A percentile compares a stretch with the other conserved stretches of the same genome.
These are phyloP conservation scores for Pseudochirops corinnae DNA, from an alignment of 2,797 vertebrate genomes.

Conservation along the genomic window DNA sequence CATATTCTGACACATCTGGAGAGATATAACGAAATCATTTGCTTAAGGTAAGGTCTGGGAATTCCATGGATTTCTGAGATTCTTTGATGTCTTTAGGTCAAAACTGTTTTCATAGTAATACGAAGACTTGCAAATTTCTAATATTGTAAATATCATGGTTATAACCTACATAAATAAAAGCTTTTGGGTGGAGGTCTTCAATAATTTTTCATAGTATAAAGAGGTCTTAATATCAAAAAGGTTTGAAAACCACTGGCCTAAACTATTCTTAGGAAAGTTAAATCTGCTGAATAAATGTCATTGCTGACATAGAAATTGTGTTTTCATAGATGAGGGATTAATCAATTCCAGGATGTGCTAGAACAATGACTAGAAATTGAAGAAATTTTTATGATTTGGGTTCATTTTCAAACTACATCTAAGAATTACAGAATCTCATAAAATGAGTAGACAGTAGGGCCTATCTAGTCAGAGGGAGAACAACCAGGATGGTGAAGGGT, in stretches of 20 bases:
- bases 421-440: not conserved
- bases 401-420: not conserved
- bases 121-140: not conserved
- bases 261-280: conserved; percentile 15
- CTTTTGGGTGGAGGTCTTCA: not conserved
- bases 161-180: not conserved
- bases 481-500: not conserved
- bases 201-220: not conserved
- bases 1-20: not conserved
- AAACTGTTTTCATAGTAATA: not conserved
- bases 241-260: not conserved
- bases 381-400: not conserved
- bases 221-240: not conserved
- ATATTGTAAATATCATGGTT: not conserved
- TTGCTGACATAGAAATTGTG: not conserved
- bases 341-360: not conserved
- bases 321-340: conserved; percentile 3
- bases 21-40: not conserved
- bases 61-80: not conserved
- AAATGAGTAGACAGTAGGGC: not conserved
- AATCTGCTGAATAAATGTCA: not conserved
- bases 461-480: not conserved
- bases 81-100: not conserved
- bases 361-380: not conserved
- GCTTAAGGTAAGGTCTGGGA: not conserved